Base-by-base conservation (phyloP, 1,140 invertebrate genomes). In the Dryas iulia region DNA sequence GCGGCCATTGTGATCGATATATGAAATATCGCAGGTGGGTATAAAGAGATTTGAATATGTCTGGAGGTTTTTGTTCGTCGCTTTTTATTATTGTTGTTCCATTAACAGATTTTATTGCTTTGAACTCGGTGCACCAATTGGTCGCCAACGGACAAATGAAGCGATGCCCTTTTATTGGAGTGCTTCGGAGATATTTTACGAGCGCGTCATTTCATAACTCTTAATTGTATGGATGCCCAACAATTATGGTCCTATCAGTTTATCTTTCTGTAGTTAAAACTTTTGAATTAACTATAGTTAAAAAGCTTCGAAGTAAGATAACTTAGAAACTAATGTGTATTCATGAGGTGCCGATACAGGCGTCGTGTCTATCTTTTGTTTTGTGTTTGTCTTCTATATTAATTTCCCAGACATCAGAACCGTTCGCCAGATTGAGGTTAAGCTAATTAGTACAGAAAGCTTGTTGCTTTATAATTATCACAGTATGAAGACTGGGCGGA, bases 51-150 rank as follows among this genome's bases (percentile, higher is more conserved):
- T 81, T 77, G 77, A 85, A 89, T 86, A 79, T 65, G 72, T 73
- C 79, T 70, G 72, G 72, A 58, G 71, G 73, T 79, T 83, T 86
- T 85, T 83, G 73, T 83, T 76, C 67, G 61, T 65, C 69, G 68
- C 64, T 81, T 87, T 82, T 87, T 86, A 87, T 87, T 87, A 87
- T 85, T 81, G 79, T 83, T 69, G 82, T 74, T 81, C 84, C 82
- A 87, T 87, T 87, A 88, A 84, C 76, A 76, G 78, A 73, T 76
- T 88, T 87, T 89, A 87, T 86, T 79, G 78, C 77, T 64, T 78
- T 62, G 76, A 79, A 76, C 82, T 84, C 68, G 70, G 72, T 78
- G 76, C 77, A 87, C 82, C 86, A 86, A 87, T 86, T 81, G 83
- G 73, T 81, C 72, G 62, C 69, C 56, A 59, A 60, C 57, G 77